These are phyloP conservation scores for Pteropus rufus DNA, from an alignment of 2,797 vertebrate genomes.

Conservation along the genomic window DNA sequence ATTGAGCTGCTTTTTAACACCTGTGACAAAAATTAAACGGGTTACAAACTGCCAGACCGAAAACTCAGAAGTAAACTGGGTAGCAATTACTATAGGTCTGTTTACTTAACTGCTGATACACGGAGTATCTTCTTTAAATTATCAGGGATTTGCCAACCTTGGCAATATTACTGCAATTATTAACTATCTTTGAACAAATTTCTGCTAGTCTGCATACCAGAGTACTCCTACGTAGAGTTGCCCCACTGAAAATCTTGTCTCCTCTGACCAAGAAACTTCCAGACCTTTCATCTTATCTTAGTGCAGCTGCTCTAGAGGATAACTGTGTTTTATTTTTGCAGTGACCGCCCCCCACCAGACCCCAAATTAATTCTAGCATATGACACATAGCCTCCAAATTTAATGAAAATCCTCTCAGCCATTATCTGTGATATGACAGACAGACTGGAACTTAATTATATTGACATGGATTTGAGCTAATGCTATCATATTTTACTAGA, in stretches of 20 bases:
- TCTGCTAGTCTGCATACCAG: neutral
- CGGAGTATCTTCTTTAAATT: neutral
- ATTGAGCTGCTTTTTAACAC: slow-evolving; percentile 19
- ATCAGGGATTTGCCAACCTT: neutral
- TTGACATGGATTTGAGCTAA: slow-evolving; percentile 54
- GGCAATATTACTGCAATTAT: neutral
- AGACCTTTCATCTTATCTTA: neutral
- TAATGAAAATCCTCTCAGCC: slow-evolving; percentile 68
- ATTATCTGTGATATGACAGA: slow-evolving; percentile 56
- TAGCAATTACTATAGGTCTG: neutral
- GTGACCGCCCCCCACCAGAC: neutral
- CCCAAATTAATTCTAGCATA: slow-evolving; percentile 59
- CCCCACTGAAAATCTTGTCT: neutral
- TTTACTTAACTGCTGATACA: neutral
- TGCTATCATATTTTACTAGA: slow-evolving; percentile 46
- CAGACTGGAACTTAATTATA: slow-evolving; percentile 66
- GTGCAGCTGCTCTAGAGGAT: neutral
- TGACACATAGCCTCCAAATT: slow-evolving; percentile 59
- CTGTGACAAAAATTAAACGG: slow-evolving; percentile 41
- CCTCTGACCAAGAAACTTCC: neutral
- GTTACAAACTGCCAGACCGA: neutral
- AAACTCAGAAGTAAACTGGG: neutral
- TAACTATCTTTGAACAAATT: neutral
- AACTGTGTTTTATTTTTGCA: neutral
- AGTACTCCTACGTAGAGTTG: neutral